phyloP scores from a whole-genome alignment of 2,797 vertebrate species.

The Nannoperca australis region DNA sequence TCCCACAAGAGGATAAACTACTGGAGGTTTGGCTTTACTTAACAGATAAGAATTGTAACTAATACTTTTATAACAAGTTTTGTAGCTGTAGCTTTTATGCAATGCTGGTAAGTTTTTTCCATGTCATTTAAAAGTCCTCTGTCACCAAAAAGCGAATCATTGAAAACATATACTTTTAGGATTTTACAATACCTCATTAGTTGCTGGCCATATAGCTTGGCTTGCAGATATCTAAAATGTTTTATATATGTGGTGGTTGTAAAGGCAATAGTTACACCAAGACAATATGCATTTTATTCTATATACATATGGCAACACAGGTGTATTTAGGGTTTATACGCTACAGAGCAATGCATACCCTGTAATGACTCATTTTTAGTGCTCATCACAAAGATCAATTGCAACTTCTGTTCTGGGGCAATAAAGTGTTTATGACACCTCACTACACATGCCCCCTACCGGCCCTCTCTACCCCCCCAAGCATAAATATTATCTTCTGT shows the following conservation, averaged over 20 bases:
- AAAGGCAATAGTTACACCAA: slow-evolving; percentile 26
- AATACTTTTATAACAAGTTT: background rate
- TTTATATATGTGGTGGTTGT: slow-evolving; percentile 17
- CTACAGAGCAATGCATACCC: slow-evolving; percentile 1
- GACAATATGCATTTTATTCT: slow-evolving; percentile 31
- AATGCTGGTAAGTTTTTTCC: background rate
- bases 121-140: background rate
- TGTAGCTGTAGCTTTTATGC: background rate
- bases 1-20: background rate
- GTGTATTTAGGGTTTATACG: slow-evolving; percentile 37
- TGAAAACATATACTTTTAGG: background rate
- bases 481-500: slow-evolving; percentile 44
- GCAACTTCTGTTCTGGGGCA: slow-evolving; percentile 43
- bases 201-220: background rate
- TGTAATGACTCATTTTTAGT: slow-evolving; percentile 45
- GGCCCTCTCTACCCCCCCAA: background rate
- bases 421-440: slow-evolving; percentile 56
- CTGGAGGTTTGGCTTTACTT: too few relatives aligned
- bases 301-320: slow-evolving; percentile 28
- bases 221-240: background rate
- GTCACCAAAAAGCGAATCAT: background rate
- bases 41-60: background rate
- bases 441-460: background rate
- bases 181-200: slow-evolving; percentile 5
- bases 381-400: slow-evolving; percentile 61